Evolutionary conservation across 2,888 invertebrate species (phyloP), one percentile per base, ranked within the genome.

Genomic region (Temnothorax unifasciatus): DNA sequence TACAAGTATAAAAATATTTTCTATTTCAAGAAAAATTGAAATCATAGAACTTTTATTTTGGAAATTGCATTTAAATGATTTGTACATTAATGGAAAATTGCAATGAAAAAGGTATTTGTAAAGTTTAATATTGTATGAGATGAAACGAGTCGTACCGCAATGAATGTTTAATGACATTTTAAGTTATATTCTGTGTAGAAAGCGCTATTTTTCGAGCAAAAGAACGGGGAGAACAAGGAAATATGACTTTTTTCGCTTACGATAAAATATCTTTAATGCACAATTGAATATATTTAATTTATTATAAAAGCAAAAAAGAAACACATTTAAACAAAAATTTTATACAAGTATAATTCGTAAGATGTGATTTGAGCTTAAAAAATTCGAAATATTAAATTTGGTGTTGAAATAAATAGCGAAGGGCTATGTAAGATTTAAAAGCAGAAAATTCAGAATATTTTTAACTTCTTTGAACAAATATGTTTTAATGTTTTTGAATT

Each of bases 81-180:
- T 38, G 18, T 25, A 76, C 3, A n/a, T 13, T 68, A 25, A 41
- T 25, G 38, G 38, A 54, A 9, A 54, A 18, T 38, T 38, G 25
- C 6, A 77, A 54, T 3, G n/a, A 5, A 59, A 69, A 69, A 41
- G 8, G 11, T 68, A 61, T 74, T 61, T 61, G 47, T n/a, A 68
- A 54, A 52, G 15, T 77, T 54, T 68, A 77, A 6, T 13, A n/a
- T 52, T 52, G n/a, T 52, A 25, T 9, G 38, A 57, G 18, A 25
- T 63, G 21, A 50, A 76, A 63, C 38, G 15, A 41, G 25, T 66
- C 15, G 25, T 21, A 50, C 9, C 15, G 21, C n/a, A 34, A 66
- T 76, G 76, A 76, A 76, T 41, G 68, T 77, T 77, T 54, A 52
- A 66, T 34, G 34, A 50, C 11, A 38, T 52, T 75, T 21, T 66